Evolutionary conservation across 64 coral and sea anemone genomes (phyloP), one percentile per base, ranked within the genome.

Genomic region (Porites lutea): DNA sequence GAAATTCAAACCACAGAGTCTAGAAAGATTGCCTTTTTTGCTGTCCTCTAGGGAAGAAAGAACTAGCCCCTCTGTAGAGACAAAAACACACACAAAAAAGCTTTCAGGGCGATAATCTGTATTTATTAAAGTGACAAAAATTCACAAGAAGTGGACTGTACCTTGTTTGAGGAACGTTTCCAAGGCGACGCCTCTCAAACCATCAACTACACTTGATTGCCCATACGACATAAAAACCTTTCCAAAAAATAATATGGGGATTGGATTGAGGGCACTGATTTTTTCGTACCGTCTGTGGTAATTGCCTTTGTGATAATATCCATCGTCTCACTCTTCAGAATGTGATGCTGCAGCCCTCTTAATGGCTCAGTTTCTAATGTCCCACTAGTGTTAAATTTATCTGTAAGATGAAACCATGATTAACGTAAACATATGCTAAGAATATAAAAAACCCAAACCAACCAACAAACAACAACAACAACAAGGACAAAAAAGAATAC

Each of bases 291-390:
- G 67, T 88, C 91, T 79, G 60, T 59, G 8, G 54, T 57, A 4
- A 96, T 71, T 47, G 82, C 82, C 12, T 80, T 93, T 52, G 87
- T 88, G 37, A 98, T 54, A 16, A 93, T 71, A 62, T 98, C 97
- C 65, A 93, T 93, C 57, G 87, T 83, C 52, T 78, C 50, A 87
- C 94, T 93, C 82, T 58, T 93, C 3, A 98, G 78, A 66, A 96
- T 90, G 65, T 98, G 94, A 82, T 98, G 97, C 57, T 84, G 77
- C 13, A 96, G 72, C 2, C 83, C 97, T 49, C 70, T 91, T 9
- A 85, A 23, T 10, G 82, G 60, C 6, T 96, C 88, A 50, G 16
- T 86, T 60, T 72, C 82, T 23, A 98, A 74, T 61, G 90, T 21
- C 58, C 27, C 60, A 71, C 85, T 96, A 7, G 66, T 83, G 63